These are phyloP conservation scores for Patella caerulea DNA, from an alignment of 2,888 invertebrate genomes.

Conservation along the genomic window DNA sequence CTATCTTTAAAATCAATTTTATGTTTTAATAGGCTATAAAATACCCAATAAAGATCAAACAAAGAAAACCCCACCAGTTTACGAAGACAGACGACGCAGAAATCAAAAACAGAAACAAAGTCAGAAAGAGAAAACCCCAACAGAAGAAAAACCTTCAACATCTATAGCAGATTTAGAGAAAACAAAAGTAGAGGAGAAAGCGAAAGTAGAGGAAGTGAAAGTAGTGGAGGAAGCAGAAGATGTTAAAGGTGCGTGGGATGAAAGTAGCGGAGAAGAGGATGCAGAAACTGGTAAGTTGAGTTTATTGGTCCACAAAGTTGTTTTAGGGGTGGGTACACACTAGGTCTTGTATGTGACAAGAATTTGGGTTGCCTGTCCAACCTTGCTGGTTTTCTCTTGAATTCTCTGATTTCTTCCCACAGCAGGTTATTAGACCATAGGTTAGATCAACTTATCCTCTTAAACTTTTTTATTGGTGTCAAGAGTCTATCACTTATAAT, in stretches of 20 bases:
- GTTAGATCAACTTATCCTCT: too few species aligned
- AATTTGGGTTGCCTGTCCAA: too few species aligned
- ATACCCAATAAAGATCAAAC: slow-evolving; percentile 54
- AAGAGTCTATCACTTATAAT: too few species aligned
- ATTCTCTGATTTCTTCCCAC: not conserved
- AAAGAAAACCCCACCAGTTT: slow-evolving; percentile 63
- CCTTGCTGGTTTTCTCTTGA: too few species aligned
- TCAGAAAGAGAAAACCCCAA: slow-evolving; percentile 38
- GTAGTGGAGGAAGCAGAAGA: slow-evolving; percentile 69
- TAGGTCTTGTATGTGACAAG: too few species aligned
- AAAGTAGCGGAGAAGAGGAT: slow-evolving; percentile 78
- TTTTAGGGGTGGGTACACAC: not conserved
- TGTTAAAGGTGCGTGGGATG: slow-evolving; percentile 65
- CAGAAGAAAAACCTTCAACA: slow-evolving; percentile 35
- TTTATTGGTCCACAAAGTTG: not conserved
- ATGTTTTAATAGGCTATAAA: slow-evolving; percentile 43
- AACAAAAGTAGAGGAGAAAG: slow-evolving; percentile 27
- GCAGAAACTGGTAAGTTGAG: slow-evolving; percentile 73
- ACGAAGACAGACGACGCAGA: slow-evolving; percentile 59
- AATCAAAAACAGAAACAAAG: slow-evolving; percentile 41
- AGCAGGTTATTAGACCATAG: slow-evolving; percentile 20
- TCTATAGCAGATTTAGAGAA: slow-evolving; percentile 21
- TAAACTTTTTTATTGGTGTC: too few species aligned
- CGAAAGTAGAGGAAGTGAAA: slow-evolving; percentile 23
- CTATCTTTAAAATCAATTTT: too few species aligned